These are phyloP conservation scores for Anolis apletophallus DNA, from an alignment of 2,797 vertebrate species.

Conservation along the genomic window DNA sequence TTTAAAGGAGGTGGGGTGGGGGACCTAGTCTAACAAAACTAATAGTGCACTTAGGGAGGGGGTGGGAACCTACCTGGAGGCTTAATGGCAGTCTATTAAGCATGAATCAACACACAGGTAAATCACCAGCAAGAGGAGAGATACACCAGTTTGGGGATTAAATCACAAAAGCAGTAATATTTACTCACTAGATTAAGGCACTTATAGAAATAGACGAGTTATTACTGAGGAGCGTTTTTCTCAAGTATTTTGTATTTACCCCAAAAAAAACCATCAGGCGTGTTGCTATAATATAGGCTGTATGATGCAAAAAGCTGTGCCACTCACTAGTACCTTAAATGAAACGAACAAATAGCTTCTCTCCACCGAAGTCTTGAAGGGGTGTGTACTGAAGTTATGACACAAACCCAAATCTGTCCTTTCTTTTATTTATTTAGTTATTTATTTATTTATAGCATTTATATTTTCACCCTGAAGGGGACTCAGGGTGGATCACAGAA, in stretches of 20 bases:
- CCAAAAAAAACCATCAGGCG: constrained; percentile 46
- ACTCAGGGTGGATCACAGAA: too few species aligned
- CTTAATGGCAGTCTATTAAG: constrained; percentile 76
- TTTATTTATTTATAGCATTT: too few species aligned
- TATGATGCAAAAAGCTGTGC: not conserved
- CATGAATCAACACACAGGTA: constrained; percentile 77
- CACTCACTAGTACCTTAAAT: not conserved
- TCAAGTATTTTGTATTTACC: constrained; percentile 62
- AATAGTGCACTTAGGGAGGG: constrained; percentile 62
- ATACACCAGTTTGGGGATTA: constrained; percentile 74
- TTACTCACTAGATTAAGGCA: constrained; percentile 76
- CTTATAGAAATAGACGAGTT: constrained; percentile 70
- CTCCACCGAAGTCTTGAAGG: too few species aligned
- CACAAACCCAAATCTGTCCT: not conserved
- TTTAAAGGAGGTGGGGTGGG: constrained; percentile 52
- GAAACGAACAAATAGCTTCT: not conserved
- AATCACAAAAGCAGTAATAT: constrained; percentile 73
- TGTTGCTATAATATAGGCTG: not conserved
- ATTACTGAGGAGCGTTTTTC: constrained; percentile 55
- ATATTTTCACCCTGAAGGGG: too few species aligned
- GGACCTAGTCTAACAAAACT: constrained; percentile 65
- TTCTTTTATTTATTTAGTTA: too few species aligned
- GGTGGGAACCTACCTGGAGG: constrained; percentile 58
- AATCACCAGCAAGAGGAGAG: constrained; percentile 66
- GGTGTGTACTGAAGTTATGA: not conserved